Conservation (phyloP, 2,888 invertebrate genomes). For the Drosophila quinaria region DNA sequence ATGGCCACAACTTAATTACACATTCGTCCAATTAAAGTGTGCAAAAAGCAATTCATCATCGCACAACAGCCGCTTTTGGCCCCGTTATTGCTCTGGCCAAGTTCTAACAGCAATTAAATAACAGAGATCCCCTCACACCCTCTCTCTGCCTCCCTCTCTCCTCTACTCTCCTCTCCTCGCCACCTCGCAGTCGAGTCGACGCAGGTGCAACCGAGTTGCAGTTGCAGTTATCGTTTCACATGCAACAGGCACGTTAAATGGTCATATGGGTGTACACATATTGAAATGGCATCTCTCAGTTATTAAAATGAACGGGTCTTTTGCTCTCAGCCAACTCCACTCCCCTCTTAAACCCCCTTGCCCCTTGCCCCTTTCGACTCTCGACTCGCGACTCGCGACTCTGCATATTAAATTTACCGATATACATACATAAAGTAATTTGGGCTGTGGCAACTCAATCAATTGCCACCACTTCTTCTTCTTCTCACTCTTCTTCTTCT, state of each 20-base stretch:
- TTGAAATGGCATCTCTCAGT: conserved; percentile 63
- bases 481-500: neutral
- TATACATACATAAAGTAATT: conserved; percentile 51
- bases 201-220: conserved; percentile 71
- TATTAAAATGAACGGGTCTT: conserved; percentile 59
- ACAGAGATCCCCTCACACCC: conserved; percentile 21
- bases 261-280: conserved; percentile 53
- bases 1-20: conserved; percentile 84
- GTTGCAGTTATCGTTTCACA: conserved; percentile 74
- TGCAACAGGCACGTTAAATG: conserved; percentile 77
- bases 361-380: neutral
- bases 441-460: conserved; percentile 57
- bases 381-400: neutral
- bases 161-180: too few species aligned
- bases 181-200: conserved; percentile 33
- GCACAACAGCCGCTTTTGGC: conserved; percentile 40
- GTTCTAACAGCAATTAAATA: conserved; percentile 73
- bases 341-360: too few species aligned
- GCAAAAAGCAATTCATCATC: conserved; percentile 83
- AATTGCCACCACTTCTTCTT: conserved; percentile 30
- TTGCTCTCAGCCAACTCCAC: neutral
- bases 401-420: conserved; percentile 51
- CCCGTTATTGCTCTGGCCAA: conserved; percentile 69
- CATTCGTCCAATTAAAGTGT: conserved; percentile 84
- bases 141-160: neutral